Evolutionary conservation across 2,888 invertebrate genomes (phyloP), one percentile per base, ranked within the genome.

Genomic region (Norana najaformis): DNA sequence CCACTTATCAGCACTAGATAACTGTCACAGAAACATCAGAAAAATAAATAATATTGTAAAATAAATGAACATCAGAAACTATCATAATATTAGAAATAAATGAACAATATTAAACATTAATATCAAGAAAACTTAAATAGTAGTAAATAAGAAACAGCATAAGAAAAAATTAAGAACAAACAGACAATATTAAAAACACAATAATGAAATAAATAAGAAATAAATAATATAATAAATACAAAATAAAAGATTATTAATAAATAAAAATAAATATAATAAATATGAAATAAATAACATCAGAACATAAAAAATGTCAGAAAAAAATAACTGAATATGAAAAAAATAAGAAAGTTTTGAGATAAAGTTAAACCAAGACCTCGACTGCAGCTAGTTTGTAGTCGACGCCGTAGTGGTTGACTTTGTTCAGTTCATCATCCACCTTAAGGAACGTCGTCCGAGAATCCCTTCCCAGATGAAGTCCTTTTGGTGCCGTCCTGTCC

Each of bases 401-500:
- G 13, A 85, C 88, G 23, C 85, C n/a, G 38, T 90, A 85, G 39
- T 85, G 88, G 41, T 83, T 90, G 37, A 36, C 83, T 0, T 88
- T 0, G 20, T 5, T 35, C 35, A 90, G 5, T n/a, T 90, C 90
- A 36, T 85, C 37, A 36, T 90, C 37, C 30, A 90, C 37, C n/a
- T 90, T 85, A 34, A 90, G 88, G 39, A 88, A 85, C 38, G 83
- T 83, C n/a, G 83, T 89, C 39, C 88, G 37, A 8, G 88, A 35
- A 69, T 89, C 89, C 34, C 88, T 89, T 37, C 90, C 90, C 16
- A 90, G 14, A 14, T 90, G 90, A 85, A 90, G 88, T 20, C 85
- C 41, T 90, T 90, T 90, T 38, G 90, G 90, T 1, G 38, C 85
- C 37, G 85, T 89, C 30, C 90, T 83, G 37, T 90, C 90, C 14